Evolutionary conservation across 2,113 vertebrate genomes (phyloP).

Genomic region (Hiodon alosoides): DNA sequence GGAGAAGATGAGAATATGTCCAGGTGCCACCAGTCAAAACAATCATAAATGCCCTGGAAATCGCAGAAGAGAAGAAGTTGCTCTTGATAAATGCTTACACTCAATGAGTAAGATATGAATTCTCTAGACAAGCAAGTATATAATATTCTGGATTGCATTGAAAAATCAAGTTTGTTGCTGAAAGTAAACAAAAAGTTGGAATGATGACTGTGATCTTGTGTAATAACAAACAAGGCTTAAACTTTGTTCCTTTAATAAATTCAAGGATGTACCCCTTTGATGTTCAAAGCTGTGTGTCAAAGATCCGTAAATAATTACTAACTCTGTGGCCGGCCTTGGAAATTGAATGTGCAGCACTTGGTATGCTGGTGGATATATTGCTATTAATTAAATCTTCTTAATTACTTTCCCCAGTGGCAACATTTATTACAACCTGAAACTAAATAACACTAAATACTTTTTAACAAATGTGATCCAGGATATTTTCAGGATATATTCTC

Average conservation of each 20-base stretch:
- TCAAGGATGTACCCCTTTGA: constrained; percentile 29
- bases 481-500: no score
- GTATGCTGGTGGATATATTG: constrained; percentile 53
- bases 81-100: no score
- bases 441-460: background rate
- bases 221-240: constrained; percentile 37
- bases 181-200: background rate
- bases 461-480: background rate
- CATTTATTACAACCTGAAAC: constrained; percentile 38
- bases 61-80: no score
- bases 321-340: constrained; percentile 32
- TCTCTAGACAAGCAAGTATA: no score
- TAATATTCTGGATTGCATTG: background rate
- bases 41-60: no score
- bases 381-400: constrained; percentile 53
- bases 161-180: background rate
- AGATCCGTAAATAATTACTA: constrained; percentile 57
- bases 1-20: no score
- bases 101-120: no score
- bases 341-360: constrained; percentile 49
- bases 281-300: constrained; percentile 44
- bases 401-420: constrained; percentile 38
- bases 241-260: constrained; percentile 40
- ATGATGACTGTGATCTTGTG: constrained; percentile 11
- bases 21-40: no score